Base-by-base conservation (phyloP, 2,888 invertebrate species). In the Metopia argyrocephala region DNA sequence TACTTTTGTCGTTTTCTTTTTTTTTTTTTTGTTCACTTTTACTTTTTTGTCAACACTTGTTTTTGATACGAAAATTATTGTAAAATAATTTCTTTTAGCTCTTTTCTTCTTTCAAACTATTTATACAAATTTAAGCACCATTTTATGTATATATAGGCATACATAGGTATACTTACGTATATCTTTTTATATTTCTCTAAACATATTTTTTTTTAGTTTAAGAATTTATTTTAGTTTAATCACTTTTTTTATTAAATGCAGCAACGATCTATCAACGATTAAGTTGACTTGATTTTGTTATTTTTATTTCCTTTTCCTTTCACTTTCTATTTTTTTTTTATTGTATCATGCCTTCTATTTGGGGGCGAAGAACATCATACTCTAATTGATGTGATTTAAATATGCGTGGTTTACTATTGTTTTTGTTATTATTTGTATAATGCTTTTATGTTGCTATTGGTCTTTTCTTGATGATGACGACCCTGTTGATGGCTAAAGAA, bases 191-290 rank as follows among this genome's bases (percentile, higher is more conserved):
- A 15, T 38, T 52, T 50, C 12, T 57, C 27, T 27, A 20, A 12
- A 20, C 25, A 38, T 18, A 7, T 31, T 68, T 68, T 45, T 20
- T 61, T 52, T 61, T 25, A 23, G 38, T 20, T n/a, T 12, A 23
- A 23, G 28, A 27, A 5, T 57, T 21, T 38, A 6, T 21, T 46
- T 12, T 7, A 27, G 6, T 20, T 48, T 56, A 48, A 5, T 50
- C 12, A 21, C 9, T 45, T 31, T 46, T 66, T 50, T 62, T 18
- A 38, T 64, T 52, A 57, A 68, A 64, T 78, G 27, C 52, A 78
- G 28, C 38, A 68, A 68, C 61, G 48, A 68, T 73, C 61, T 31
- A 56, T 73, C 56, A 68, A 56, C 38, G 54, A 59, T 56, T 78
- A 15, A 23, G 59, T 46, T 48, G 54, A 27, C 7, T 62, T 46